phyloP scores from a whole-genome alignment of 2,888 invertebrate genomes.

The Chrysodeixis includens region DNA sequence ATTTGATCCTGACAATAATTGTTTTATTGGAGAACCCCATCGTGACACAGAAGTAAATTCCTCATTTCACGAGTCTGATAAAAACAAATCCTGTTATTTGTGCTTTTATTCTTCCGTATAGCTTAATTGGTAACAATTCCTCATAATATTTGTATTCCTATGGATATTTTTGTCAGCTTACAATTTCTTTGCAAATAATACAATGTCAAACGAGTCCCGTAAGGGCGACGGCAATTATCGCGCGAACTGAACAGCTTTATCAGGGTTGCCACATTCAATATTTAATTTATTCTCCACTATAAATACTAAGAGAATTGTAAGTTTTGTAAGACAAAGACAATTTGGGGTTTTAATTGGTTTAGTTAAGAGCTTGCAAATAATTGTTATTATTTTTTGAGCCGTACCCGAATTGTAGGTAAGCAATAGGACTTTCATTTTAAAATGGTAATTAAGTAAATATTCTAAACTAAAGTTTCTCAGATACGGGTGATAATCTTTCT shows the following conservation, averaged over 20 bases:
- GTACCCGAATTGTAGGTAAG: neutral
- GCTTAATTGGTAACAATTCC: no score
- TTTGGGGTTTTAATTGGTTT: conserved; percentile 1
- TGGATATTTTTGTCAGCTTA: no score
- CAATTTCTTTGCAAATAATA: no score
- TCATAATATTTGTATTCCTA: no score
- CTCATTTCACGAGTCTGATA: no score
- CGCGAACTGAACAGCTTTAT: conserved; percentile 9
- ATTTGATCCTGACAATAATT: no score
- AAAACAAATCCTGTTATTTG: no score
- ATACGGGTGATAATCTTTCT: no score
- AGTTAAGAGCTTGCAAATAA: neutral
- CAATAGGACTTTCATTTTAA: neutral
- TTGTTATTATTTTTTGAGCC: neutral
- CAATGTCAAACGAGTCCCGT: conserved; percentile 38
- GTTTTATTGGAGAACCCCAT: no score
- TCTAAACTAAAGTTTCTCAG: neutral
- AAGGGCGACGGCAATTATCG: conserved; percentile 33
- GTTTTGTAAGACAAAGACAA: neutral
- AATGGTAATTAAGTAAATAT: neutral
- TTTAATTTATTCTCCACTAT: neutral
- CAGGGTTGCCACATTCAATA: conserved; percentile 33
- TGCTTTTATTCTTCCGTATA: no score
- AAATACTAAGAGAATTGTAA: neutral
- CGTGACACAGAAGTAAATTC: no score